A percentile compares a stretch with the other conserved stretches of the same genome.
These are phyloP conservation scores for Ochropleura leucogaster DNA, from an alignment of 2,888 invertebrate species.

Conservation along the genomic window DNA sequence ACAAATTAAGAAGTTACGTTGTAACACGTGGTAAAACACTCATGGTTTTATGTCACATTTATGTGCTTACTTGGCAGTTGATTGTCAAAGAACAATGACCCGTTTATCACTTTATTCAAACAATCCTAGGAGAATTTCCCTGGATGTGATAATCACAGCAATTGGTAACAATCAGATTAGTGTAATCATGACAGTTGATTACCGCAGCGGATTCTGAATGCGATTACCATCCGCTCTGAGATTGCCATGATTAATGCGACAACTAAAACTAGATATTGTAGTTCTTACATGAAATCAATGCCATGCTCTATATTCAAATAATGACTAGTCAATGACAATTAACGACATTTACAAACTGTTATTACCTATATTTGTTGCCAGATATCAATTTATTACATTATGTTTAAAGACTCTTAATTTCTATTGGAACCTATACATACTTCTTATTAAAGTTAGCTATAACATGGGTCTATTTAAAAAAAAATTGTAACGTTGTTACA, in stretches of 20 bases:
- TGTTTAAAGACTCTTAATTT: constrained; percentile 1
- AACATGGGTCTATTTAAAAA: not conserved
- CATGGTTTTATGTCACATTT: not conserved
- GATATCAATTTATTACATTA: not conserved
- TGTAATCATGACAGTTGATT: constrained; percentile 31
- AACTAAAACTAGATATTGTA: not conserved
- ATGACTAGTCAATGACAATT: constrained; percentile 15
- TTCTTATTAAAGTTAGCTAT: not conserved
- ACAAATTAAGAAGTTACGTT: constrained; percentile 37
- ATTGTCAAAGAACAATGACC: constrained; percentile 2
- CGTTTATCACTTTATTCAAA: constrained; percentile 19
- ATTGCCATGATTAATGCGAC: constrained; percentile 19
- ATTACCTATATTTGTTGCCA: not conserved
- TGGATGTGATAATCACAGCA: constrained; percentile 20
- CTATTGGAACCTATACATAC: not conserved
- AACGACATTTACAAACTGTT: not conserved
- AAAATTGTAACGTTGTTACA: too few species aligned
- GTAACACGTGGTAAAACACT: not conserved
- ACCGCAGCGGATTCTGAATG: constrained; percentile 25
- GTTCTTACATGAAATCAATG: not conserved
- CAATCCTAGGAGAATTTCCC: not conserved
- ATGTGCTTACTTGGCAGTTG: not conserved
- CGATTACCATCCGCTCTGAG: constrained; percentile 21
- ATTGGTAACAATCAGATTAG: constrained; percentile 24
- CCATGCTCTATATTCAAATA: not conserved